phyloP scores from a whole-genome alignment of 2,113 vertebrate genomes.

The Takifugu bimaculatus region DNA sequence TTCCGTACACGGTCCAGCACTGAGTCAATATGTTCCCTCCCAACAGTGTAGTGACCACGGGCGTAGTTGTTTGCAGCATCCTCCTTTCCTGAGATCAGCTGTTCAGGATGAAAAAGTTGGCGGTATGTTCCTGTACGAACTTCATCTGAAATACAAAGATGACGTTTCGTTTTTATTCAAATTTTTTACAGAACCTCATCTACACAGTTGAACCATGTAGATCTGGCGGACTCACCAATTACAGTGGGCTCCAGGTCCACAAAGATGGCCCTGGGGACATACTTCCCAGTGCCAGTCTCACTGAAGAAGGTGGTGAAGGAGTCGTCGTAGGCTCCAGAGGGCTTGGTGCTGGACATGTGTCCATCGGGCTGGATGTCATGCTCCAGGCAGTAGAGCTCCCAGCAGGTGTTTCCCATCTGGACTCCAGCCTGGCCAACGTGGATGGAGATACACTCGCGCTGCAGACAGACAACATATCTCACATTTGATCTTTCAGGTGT shows the following conservation, averaged over 20 bases:
- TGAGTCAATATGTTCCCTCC: constrained; percentile 65
- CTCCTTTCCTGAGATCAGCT: constrained; percentile 69
- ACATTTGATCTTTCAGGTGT: neutral
- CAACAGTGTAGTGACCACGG: constrained; percentile 66
- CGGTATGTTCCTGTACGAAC: constrained; percentile 61
- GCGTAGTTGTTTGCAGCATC: constrained; percentile 71
- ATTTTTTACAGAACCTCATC: no score
- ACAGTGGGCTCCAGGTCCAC: constrained; percentile 70
- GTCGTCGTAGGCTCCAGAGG: constrained; percentile 37
- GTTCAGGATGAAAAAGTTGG: constrained; percentile 67
- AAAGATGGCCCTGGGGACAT: constrained; percentile 65
- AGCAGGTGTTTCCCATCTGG: constrained; percentile 68
- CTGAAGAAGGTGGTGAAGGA: constrained; percentile 72
- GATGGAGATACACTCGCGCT: constrained; percentile 64
- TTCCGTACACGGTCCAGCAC: constrained; percentile 66
- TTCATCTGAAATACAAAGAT: constrained; percentile 46
- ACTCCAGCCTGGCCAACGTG: constrained; percentile 61
- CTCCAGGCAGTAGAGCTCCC: constrained; percentile 66
- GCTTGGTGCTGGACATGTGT: constrained; percentile 40
- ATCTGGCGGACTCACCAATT: constrained; percentile 46
- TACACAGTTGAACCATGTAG: no score
- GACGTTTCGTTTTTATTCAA: neutral
- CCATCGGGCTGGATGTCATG: constrained; percentile 63
- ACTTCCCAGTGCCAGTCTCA: constrained; percentile 60
- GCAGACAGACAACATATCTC: neutral